Conservation (phyloP, 2,888 invertebrate species). For the Sisyra terminalis region DNA sequence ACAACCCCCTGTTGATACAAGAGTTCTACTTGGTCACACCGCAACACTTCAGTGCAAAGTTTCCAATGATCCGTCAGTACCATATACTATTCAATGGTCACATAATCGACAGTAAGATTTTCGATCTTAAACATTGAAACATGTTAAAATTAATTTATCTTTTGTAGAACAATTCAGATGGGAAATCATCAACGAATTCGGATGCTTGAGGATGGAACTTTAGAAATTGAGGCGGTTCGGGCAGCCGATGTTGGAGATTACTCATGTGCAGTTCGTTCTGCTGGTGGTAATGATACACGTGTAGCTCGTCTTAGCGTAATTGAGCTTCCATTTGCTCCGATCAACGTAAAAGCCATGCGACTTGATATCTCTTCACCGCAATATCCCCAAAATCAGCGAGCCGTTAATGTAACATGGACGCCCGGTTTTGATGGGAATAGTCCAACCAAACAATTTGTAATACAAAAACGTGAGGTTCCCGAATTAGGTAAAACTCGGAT, state of each 20-base stretch:
- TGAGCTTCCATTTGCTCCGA: slow-evolving; percentile 88
- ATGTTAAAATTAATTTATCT: neutral
- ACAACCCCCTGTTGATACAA: slow-evolving; percentile 82
- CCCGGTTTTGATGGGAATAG: slow-evolving; percentile 97
- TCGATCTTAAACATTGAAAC: neutral
- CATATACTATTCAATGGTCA: slow-evolving; percentile 77
- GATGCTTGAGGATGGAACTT: slow-evolving; percentile 64
- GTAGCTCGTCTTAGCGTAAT: slow-evolving; percentile 74
- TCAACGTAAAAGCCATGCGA: slow-evolving; percentile 61
- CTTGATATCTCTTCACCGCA: slow-evolving; percentile 36
- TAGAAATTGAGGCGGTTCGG: slow-evolving; percentile 75
- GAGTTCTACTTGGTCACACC: slow-evolving; percentile 81
- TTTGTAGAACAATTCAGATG: slow-evolving; percentile 35
- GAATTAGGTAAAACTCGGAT: slow-evolving; percentile 50
- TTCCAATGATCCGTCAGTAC: slow-evolving; percentile 76
- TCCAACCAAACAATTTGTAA: slow-evolving; percentile 79
- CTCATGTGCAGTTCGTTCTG: slow-evolving; percentile 75
- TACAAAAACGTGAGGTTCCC: slow-evolving; percentile 80
- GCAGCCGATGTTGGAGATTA: slow-evolving; percentile 90
- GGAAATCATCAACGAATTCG: slow-evolving; percentile 52
- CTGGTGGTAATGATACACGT: slow-evolving; percentile 86
- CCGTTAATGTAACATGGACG: slow-evolving; percentile 87
- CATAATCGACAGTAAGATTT: slow-evolving; percentile 62
- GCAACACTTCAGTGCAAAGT: slow-evolving; percentile 90
- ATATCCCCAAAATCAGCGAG: slow-evolving; percentile 30